Conservation (phyloP, 2,113 vertebrate species). For the Beaufortia kweichowensis region DNA sequence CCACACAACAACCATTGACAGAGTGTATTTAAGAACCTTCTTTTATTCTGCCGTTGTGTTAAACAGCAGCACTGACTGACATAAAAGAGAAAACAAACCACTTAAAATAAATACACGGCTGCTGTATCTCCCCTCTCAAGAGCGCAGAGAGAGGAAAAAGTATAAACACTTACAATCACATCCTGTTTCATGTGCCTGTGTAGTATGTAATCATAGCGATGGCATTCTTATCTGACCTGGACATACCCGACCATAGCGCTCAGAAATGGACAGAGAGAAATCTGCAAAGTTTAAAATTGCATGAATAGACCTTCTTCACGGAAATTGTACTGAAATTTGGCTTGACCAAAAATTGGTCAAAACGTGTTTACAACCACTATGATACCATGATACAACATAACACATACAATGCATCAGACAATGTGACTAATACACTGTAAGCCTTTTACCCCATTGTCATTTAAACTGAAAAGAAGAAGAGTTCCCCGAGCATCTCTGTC, state of each 20-base stretch:
- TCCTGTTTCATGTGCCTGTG: not conserved
- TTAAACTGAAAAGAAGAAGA: not conserved
- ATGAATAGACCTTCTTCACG: too few species aligned
- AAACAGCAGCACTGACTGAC: slow-evolving; percentile 36
- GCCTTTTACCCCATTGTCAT: not conserved
- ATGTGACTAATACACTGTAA: too few species aligned
- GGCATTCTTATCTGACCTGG: not conserved
- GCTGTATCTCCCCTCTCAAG: not conserved
- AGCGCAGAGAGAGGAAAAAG: not conserved
- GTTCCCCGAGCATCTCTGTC: not conserved
- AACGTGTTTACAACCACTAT: too few species aligned
- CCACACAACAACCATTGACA: slow-evolving; percentile 5
- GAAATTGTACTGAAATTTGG: too few species aligned
- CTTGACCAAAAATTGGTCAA: too few species aligned
- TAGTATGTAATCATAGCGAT: not conserved
- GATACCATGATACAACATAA: too few species aligned
- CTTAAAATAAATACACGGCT: slow-evolving; percentile 19
- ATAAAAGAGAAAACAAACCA: slow-evolving; percentile 43
- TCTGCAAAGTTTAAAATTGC: too few species aligned
- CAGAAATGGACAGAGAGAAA: not conserved
- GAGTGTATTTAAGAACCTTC: slow-evolving; percentile 7
- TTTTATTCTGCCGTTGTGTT: slow-evolving; percentile 15
- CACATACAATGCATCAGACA: too few species aligned
- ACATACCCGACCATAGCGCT: not conserved
- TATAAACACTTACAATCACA: not conserved